Conservation (phyloP, 2,113 vertebrate species). For the Pipra filicauda region DNA sequence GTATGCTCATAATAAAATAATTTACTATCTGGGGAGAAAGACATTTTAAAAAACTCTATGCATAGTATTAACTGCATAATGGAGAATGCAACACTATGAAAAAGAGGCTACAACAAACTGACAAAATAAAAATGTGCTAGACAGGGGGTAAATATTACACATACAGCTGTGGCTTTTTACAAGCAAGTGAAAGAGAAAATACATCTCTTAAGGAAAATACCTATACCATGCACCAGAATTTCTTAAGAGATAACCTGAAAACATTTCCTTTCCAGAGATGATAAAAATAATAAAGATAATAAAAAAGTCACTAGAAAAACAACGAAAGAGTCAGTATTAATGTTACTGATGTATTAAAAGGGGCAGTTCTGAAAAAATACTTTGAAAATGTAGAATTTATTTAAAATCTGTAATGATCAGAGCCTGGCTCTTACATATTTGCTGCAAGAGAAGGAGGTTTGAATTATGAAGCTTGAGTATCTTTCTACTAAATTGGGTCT, state of each 20-base stretch:
- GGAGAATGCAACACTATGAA: background rate
- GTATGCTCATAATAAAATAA: background rate
- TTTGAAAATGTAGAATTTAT: background rate
- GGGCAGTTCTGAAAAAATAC: background rate
- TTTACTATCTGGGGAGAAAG: background rate
- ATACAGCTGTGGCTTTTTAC: background rate
- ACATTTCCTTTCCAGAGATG: background rate
- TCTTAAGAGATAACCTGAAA: background rate
- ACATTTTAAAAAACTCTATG: background rate
- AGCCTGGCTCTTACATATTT: rapidly evolving
- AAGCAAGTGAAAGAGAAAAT: background rate
- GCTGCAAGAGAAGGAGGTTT: background rate
- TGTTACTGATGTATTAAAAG: background rate
- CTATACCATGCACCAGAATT: background rate
- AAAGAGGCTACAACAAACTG: background rate
- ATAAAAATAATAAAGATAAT: background rate
- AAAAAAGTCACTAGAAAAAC: background rate
- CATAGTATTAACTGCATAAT: background rate
- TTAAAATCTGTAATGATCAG: background rate
- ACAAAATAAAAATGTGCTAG: background rate
- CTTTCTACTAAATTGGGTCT: background rate
- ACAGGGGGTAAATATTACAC: background rate
- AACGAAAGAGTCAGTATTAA: background rate
- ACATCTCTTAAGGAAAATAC: background rate
- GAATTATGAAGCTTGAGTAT: background rate